A percentile compares a stretch with the other conserved stretches of the same genome.
Evolutionary conservation across 1,140 invertebrate genomes (phyloP).

Genomic region (Orius laevigatus): DNA sequence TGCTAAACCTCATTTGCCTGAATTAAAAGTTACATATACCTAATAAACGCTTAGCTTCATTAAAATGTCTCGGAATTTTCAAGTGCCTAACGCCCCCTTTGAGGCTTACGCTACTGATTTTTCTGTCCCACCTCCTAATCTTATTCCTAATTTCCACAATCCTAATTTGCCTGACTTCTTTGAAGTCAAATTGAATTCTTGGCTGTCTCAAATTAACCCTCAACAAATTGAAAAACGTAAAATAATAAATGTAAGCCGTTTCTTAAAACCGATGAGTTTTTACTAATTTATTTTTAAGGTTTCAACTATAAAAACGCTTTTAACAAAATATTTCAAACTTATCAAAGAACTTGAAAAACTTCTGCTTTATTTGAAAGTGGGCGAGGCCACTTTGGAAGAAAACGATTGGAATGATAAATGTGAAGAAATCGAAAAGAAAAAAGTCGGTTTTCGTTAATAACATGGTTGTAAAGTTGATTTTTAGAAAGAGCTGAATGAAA

Average conservation of each 20-base stretch:
- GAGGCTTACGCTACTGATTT: neutral
- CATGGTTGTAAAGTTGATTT: constrained; percentile 22
- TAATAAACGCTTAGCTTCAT: neutral
- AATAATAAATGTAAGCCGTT: neutral
- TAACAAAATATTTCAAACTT: constrained; percentile 10
- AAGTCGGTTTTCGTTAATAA: constrained; percentile 22
- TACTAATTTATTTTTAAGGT: constrained; percentile 12
- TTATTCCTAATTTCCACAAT: neutral
- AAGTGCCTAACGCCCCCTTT: neutral
- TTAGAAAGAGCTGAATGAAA: constrained; percentile 30
- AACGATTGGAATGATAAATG: constrained; percentile 31
- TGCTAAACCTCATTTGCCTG: constrained; percentile 41
- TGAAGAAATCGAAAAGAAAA: constrained; percentile 23
- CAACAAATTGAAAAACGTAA: neutral
- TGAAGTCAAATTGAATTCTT: too few species aligned
- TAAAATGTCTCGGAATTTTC: neutral
- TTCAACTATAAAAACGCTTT: constrained; percentile 15
- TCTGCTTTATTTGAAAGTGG: constrained; percentile 11
- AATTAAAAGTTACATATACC: neutral
- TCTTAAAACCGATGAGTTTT: neutral
- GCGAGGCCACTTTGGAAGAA: constrained; percentile 26
- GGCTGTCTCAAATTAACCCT: neutral
- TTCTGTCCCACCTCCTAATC: neutral
- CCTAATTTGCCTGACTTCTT: neutral
- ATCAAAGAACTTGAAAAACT: constrained; percentile 14